Conservation (phyloP, 2,113 vertebrate species). For the Pituophis catenifer region DNA sequence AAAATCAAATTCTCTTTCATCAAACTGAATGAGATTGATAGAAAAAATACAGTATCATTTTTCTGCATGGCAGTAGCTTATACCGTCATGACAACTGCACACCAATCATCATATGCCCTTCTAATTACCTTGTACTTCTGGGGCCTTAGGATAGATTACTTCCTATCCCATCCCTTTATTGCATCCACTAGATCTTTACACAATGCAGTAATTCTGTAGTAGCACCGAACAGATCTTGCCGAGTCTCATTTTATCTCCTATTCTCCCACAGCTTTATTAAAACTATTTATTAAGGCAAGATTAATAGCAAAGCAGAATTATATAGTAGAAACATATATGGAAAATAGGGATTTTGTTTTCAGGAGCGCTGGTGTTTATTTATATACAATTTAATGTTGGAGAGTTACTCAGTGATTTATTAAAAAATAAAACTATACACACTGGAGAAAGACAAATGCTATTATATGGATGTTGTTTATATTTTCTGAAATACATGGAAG, state of each 20-base stretch:
- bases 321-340: not conserved
- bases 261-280: not conserved
- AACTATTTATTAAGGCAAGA: not conserved
- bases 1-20: not conserved
- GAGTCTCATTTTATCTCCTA: not conserved
- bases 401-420: not conserved
- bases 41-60: not conserved
- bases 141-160: not conserved
- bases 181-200: not conserved
- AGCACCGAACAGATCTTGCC: not conserved
- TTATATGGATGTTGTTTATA: not conserved
- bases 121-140: not conserved
- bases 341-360: not conserved
- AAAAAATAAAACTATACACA: not conserved
- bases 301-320: not conserved
- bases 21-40: not conserved
- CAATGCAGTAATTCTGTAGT: not conserved
- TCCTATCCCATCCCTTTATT: not conserved
- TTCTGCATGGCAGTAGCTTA: not conserved
- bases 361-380: not conserved
- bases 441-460: not conserved
- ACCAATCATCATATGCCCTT: not conserved
- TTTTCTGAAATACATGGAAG: not conserved
- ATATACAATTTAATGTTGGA: not conserved
- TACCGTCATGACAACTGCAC: not conserved